phyloP scores from a whole-genome alignment of 2,113 vertebrate genomes.

The Oncorhynchus clarkii region DNA sequence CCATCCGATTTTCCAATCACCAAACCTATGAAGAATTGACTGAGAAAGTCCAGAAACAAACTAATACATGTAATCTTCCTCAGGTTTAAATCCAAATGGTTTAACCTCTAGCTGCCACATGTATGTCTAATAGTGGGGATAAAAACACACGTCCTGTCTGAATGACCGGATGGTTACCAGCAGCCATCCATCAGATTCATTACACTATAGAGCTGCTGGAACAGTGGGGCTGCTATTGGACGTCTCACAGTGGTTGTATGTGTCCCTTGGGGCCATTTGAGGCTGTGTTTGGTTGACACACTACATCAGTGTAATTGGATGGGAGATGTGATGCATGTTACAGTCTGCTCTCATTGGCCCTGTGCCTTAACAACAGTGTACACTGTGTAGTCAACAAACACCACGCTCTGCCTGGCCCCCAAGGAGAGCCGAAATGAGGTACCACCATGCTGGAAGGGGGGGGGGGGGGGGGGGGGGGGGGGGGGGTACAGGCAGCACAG shows the following conservation, averaged over 20 bases:
- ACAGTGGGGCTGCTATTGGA: constrained; percentile 5
- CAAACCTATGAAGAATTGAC: neutral
- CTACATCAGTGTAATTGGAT: neutral
- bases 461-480: too few species aligned
- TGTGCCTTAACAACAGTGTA: neutral
- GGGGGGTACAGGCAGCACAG: too few species aligned
- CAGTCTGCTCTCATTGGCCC: neutral
- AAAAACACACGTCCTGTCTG: neutral
- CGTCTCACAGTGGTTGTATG: neutral
- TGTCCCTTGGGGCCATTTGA: neutral
- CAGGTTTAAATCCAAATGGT: neutral
- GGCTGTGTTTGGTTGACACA: neutral
- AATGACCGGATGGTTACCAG: neutral
- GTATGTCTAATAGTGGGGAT: neutral
- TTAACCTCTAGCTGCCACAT: too few species aligned
- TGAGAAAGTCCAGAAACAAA: neutral
- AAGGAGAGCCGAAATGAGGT: too few species aligned
- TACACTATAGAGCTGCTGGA: neutral
- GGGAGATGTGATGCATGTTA: neutral
- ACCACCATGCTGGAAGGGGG: too few species aligned
- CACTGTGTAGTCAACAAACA: neutral
- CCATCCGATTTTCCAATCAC: neutral
- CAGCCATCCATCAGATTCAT: neutral
- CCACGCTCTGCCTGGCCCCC: neutral
- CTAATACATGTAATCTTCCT: neutral